Percentiles rank a stretch among this genome's conserved stretches.
Conservation (phyloP, 64 coral and sea anemone species). For the Stichodactyla mertensii region DNA sequence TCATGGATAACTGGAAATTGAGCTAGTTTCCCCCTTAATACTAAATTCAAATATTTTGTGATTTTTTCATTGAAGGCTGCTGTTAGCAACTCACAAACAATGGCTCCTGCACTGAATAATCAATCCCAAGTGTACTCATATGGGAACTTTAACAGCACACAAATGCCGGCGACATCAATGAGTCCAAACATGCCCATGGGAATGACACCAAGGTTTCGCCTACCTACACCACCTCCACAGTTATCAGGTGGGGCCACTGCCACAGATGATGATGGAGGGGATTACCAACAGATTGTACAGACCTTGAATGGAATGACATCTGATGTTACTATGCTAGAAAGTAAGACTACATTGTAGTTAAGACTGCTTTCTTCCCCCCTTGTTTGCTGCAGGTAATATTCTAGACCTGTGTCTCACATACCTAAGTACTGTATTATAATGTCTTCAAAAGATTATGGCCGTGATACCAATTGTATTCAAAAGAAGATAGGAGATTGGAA, state of each 20-base stretch:
- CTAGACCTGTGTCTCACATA: not conserved
- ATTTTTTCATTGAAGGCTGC: not conserved
- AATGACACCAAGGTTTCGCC: not conserved
- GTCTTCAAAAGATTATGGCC: not conserved
- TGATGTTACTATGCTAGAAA: constrained; percentile 28
- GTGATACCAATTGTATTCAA: too few relatives aligned
- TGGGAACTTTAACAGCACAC: constrained; percentile 6
- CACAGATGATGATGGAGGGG: not conserved
- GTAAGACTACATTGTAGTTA: constrained; percentile 22
- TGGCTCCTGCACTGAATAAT: constrained; percentile 1
- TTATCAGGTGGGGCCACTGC: not conserved
- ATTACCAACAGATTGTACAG: constrained; percentile 32
- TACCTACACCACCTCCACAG: not conserved
- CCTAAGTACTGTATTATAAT: not conserved
- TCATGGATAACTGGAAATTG: too few relatives aligned
- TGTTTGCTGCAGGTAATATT: not conserved
- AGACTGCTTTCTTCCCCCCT: not conserved
- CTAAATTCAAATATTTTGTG: not conserved
- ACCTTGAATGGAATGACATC: constrained; percentile 20
- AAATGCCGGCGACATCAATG: not conserved
- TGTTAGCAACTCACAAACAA: constrained; percentile 22
- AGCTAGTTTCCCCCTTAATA: not conserved
- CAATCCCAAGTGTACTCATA: constrained; percentile 16
- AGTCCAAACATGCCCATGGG: constrained; percentile 22
- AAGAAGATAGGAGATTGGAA: too few relatives aligned